These are phyloP conservation scores for Sphaerophoria taeniata DNA, from an alignment of 2,888 invertebrate species.

Conservation along the genomic window DNA sequence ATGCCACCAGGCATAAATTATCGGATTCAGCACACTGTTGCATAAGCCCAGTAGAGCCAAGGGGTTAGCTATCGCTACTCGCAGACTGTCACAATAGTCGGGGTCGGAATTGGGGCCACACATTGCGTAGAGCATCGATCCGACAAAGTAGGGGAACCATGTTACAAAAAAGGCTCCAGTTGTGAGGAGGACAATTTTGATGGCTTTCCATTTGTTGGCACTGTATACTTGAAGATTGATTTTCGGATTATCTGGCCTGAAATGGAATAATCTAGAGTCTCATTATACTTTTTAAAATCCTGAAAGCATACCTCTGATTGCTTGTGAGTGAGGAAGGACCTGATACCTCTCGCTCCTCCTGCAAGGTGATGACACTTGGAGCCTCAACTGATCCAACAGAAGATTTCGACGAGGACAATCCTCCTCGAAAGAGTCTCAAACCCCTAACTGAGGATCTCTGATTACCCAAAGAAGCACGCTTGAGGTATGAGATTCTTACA, in stretches of 20 bases:
- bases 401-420: slow-evolving; percentile 44
- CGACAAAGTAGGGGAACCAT: slow-evolving; percentile 86
- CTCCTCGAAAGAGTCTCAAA: slow-evolving; percentile 77
- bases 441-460: slow-evolving; percentile 79
- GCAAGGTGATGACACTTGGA: slow-evolving; percentile 52
- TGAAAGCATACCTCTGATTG: slow-evolving; percentile 71
- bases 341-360: slow-evolving; percentile 35
- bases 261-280: slow-evolving; percentile 11
- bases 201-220: slow-evolving; percentile 86
- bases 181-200: slow-evolving; percentile 86
- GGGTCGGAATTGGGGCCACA: slow-evolving; percentile 84
- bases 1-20: slow-evolving; percentile 89
- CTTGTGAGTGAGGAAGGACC: slow-evolving; percentile 54
- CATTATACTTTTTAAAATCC: too few species aligned
- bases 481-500: slow-evolving; percentile 84
- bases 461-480: slow-evolving; percentile 80
- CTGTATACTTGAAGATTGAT: slow-evolving; percentile 77
- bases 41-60: slow-evolving; percentile 85
- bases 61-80: slow-evolving; percentile 85
- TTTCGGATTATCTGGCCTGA: slow-evolving; percentile 56
- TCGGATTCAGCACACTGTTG: slow-evolving; percentile 86
- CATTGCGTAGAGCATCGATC: slow-evolving; percentile 84
- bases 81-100: slow-evolving; percentile 83
- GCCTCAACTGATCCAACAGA: slow-evolving; percentile 10
- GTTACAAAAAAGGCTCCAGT: slow-evolving; percentile 86